Conservation (phyloP, 2,113 vertebrate genomes). For the Xiphophorus hellerii region DNA sequence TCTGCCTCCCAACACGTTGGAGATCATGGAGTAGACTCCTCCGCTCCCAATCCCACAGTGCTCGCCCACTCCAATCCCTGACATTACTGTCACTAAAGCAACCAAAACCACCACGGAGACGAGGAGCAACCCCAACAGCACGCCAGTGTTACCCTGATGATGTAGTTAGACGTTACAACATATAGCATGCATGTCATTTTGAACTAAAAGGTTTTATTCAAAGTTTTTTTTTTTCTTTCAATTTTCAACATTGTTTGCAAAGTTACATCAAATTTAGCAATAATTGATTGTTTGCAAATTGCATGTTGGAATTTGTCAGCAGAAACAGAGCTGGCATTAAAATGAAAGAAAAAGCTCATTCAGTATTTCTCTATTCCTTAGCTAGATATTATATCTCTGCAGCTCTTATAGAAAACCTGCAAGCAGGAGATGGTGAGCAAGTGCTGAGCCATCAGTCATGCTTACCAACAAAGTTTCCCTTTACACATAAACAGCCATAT, state of each 20-base stretch:
- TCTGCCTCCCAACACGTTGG: slow-evolving; percentile 89
- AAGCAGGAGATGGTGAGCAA: neutral
- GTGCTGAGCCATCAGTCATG: neutral
- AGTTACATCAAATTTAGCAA: neutral
- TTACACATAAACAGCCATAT: neutral
- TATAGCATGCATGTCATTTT: neutral
- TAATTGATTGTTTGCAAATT: neutral
- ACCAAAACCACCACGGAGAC: slow-evolving; percentile 91
- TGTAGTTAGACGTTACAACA: neutral
- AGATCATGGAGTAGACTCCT: slow-evolving; percentile 96
- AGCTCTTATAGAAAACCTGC: slow-evolving; percentile 5
- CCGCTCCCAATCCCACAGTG: slow-evolving; percentile 86
- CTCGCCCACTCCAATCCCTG: slow-evolving; percentile 90
- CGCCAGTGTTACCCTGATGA: slow-evolving; percentile 92
- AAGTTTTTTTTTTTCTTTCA: neutral
- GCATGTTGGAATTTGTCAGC: no score
- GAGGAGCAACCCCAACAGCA: slow-evolving; percentile 89
- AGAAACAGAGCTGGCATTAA: no score
- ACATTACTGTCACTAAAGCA: slow-evolving; percentile 91
- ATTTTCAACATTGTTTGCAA: neutral
- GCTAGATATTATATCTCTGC: neutral
- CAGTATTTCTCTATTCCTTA: neutral
- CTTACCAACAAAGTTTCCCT: neutral
- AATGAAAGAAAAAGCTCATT: neutral
- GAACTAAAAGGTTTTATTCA: no score